These are phyloP conservation scores for Trichogramma pretiosum DNA, from an alignment of 1,140 invertebrate species.

Conservation along the genomic window DNA sequence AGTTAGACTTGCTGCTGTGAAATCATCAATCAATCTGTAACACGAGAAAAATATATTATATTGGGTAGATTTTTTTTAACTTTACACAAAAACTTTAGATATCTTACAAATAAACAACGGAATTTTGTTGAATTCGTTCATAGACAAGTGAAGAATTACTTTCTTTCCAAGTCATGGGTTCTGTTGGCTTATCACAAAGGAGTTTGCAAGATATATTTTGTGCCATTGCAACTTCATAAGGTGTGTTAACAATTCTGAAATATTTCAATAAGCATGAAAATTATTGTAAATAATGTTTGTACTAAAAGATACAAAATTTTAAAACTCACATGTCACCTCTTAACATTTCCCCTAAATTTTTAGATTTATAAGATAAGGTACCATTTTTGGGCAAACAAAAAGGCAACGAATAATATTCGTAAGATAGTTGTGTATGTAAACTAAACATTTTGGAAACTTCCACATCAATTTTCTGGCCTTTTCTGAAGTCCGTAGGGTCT, in stretches of 20 bases:
- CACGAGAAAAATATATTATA: slow-evolving; percentile 33
- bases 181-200: no score
- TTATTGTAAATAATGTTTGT: slow-evolving; percentile 4
- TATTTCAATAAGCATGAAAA: slow-evolving; percentile 12
- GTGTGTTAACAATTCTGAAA: no score
- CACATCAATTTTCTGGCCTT: slow-evolving; percentile 81
- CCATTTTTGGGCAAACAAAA: slow-evolving; percentile 85
- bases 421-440: slow-evolving; percentile 90
- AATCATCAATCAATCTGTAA: slow-evolving; percentile 93
- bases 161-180: slow-evolving; percentile 68
- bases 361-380: slow-evolving; percentile 81
- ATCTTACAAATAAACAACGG: slow-evolving; percentile 92
- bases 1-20: slow-evolving; percentile 86
- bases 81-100: no score
- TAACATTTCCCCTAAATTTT: slow-evolving; percentile 81
- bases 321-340: slow-evolving; percentile 41
- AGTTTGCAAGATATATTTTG: no score
- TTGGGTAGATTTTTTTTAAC: no score
- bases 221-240: no score
- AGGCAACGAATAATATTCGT: slow-evolving; percentile 91
- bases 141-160: slow-evolving; percentile 70
- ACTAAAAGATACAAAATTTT: slow-evolving; percentile 1
- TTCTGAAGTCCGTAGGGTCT: slow-evolving; percentile 88
- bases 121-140: slow-evolving; percentile 87
- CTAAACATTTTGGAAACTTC: slow-evolving; percentile 98